These are phyloP conservation scores for Malurus elegans DNA, from an alignment of 2,113 vertebrate genomes.

Conservation along the genomic window DNA sequence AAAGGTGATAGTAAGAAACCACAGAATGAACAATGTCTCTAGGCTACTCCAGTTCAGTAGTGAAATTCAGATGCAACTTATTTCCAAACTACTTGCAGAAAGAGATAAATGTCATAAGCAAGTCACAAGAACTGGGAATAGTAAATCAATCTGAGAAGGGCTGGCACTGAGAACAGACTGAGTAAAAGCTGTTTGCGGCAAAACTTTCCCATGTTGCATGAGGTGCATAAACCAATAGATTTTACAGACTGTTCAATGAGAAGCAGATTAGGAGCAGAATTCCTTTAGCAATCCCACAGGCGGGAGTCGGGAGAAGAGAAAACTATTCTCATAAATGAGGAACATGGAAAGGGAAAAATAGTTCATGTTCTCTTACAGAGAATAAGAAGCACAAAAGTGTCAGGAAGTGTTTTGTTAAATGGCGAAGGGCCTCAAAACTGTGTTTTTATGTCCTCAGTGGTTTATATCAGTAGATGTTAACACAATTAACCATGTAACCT, in stretches of 20 bases:
- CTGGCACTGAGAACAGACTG: neutral
- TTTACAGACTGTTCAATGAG: conserved; percentile 25
- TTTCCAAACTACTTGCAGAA: neutral
- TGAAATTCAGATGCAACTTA: neutral
- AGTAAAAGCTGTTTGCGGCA: neutral
- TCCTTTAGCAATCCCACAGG: neutral
- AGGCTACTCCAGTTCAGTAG: neutral
- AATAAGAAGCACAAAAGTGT: neutral
- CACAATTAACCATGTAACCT: neutral
- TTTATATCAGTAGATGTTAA: neutral
- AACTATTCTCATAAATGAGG: neutral
- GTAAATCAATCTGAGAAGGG: neutral
- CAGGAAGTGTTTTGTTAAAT: neutral
- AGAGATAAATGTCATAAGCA: neutral
- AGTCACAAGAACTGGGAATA: neutral
- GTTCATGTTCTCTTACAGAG: neutral
- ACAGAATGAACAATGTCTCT: neutral
- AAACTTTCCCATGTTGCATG: conserved; percentile 8
- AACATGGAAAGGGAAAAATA: neutral
- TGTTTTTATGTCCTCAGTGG: neutral
- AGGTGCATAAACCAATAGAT: neutral
- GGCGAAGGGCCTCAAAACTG: neutral
- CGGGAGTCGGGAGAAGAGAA: neutral
- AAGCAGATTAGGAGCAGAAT: conserved; percentile 44
- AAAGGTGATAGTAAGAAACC: neutral